Conservation (phyloP, 2,113 vertebrate species). For the Cyprinodon tularosa region DNA sequence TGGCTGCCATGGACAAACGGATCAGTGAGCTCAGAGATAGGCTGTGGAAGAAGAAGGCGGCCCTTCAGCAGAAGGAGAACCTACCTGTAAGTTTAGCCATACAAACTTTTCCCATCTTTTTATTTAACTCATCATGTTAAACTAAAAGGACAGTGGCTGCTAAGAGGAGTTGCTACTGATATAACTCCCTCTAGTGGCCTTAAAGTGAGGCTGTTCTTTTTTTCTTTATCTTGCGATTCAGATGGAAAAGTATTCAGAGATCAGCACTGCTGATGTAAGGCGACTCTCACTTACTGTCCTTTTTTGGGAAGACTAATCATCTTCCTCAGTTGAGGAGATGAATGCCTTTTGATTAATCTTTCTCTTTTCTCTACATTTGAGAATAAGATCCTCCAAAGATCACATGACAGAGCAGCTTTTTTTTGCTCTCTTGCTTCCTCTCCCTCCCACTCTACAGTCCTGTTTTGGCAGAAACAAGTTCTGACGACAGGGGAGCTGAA, state of each 20-base stretch:
- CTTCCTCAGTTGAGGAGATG: constrained; percentile 4
- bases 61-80: constrained; percentile 94
- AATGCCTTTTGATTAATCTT: constrained; percentile 7
- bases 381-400: constrained; percentile 41
- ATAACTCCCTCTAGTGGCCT: constrained; percentile 55
- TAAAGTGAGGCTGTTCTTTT: constrained; percentile 40
- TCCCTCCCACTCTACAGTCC: constrained; percentile 16
- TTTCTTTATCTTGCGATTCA: constrained; percentile 54
- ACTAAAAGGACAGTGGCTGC: neutral
- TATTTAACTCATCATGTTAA: constrained; percentile 3
- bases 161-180: constrained; percentile 31
- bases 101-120: neutral
- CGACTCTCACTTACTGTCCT: constrained; percentile 22
- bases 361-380: constrained; percentile 20
- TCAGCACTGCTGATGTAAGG: constrained; percentile 48
- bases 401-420: constrained; percentile 32
- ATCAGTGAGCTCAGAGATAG: constrained; percentile 94
- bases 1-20: constrained; percentile 94
- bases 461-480: constrained; percentile 51
- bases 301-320: neutral
- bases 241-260: constrained; percentile 48
- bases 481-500: constrained; percentile 39
- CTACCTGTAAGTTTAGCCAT: constrained; percentile 84
- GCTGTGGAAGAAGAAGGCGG: constrained; percentile 98
- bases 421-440: constrained; percentile 16